Conservation (phyloP, 1,140 invertebrate genomes). For the Megalopta genalis region DNA sequence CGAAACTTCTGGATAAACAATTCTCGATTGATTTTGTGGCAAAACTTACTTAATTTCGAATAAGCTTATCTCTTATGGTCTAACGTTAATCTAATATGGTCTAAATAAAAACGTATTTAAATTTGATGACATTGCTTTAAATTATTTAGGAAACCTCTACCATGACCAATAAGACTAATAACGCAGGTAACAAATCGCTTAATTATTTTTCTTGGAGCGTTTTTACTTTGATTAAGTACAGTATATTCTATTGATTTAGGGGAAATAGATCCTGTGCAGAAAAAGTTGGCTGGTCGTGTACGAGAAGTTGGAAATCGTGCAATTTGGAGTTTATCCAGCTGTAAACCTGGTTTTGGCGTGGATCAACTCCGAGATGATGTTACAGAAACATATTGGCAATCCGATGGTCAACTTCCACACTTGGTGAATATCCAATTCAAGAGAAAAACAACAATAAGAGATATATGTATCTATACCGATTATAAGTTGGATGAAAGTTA, state of each 20-base stretch:
- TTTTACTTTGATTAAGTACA: too few relatives aligned
- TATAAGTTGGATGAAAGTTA: slow-evolving; percentile 99
- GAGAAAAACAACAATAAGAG: slow-evolving; percentile 95
- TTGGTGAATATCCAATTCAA: slow-evolving; percentile 98
- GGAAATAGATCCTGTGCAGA: slow-evolving; percentile 85
- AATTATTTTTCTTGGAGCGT: too few relatives aligned
- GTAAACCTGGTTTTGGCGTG: slow-evolving; percentile 99
- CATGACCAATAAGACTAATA: slow-evolving; percentile 57
- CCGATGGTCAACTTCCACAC: slow-evolving; percentile 98
- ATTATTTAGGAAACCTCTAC: slow-evolving; percentile 2
- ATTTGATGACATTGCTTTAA: not conserved
- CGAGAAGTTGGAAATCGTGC: slow-evolving; percentile 97
- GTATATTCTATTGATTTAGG: slow-evolving; percentile 27
- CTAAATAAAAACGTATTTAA: not conserved
- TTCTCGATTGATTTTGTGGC: not conserved
- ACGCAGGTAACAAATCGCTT: slow-evolving; percentile 16
- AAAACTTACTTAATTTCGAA: not conserved
- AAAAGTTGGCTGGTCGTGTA: slow-evolving; percentile 88
- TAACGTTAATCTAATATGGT: too few relatives aligned
- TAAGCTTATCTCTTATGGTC: too few relatives aligned
- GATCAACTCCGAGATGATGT: slow-evolving; percentile 97
- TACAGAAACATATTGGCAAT: slow-evolving; percentile 99
- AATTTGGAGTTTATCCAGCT: slow-evolving; percentile 98
- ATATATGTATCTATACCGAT: slow-evolving; percentile 98
- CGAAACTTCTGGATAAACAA: not conserved